Evolutionary conservation across 2,113 vertebrate species (phyloP), one percentile per base, ranked within the genome.

Genomic region (Ameiurus melas): DNA sequence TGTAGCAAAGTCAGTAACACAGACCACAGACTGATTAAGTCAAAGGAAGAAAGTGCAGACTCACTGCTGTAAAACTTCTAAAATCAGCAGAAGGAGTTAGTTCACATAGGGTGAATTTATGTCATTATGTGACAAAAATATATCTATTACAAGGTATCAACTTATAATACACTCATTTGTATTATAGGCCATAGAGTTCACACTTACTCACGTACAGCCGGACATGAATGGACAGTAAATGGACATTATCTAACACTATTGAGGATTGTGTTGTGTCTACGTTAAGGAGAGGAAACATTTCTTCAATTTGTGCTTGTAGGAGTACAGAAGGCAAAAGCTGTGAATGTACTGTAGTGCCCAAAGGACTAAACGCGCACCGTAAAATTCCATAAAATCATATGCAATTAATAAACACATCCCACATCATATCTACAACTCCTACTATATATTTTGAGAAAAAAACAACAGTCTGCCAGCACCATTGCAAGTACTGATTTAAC

Each of bases 61-160:
- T 71, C 10, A 27, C 51, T 43, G 86, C 64, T 81, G 30, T 79
- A 78, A 86, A 86, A 85, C 83, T 85, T 86, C 43, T 79, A 68
- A 80, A 81, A 60, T 81, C 30, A 70, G 33, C 30, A 39, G n/a
- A 47, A 22, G 75, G n/a, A 7, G 47, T 86, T n/a, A 3, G 30
- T 70, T 14, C 36, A 66, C 51, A 20, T 36, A 36, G 8, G 19
- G 25, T 5, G 7, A 47, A 43, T 66, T 27, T 47, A 25, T 39
- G 57, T 62, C 81, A 43, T 83, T 83, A 58, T 43, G 81, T 39
- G 33, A 62, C 12, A 27, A 62, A 27, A 83, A 83, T 25, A 82
- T 43, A 62, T 84, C 27, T 51, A 83, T 27, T 83, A n/a, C 58
- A 60, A 57, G 19, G 57, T 16, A 58, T 10, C 57, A 60, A 20